phyloP scores from a whole-genome alignment of 2,797 vertebrate genomes.

The Sebastes trivittatus region DNA sequence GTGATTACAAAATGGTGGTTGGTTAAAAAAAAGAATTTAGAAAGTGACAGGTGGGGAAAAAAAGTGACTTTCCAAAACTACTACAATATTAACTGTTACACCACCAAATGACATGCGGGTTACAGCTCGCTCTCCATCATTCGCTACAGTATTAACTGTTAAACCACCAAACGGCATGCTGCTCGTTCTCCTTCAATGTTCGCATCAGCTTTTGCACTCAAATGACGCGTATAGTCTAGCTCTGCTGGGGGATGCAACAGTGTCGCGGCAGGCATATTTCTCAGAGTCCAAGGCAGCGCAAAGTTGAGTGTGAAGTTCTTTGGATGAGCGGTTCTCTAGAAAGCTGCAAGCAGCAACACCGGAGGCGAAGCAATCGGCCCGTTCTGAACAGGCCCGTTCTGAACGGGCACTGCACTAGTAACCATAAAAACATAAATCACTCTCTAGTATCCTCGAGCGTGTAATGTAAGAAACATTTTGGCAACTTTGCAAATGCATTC shows the following conservation, averaged over 20 bases:
- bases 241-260: neutral
- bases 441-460: neutral
- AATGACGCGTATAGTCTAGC: neutral
- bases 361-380: neutral
- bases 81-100: neutral
- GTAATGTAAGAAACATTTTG: neutral
- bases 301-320: neutral
- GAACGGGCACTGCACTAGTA: neutral
- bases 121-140: no score
- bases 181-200: neutral
- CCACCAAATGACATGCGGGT: neutral
- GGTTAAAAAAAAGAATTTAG: no score
- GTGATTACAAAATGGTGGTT: no score
- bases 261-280: neutral
- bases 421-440: neutral
- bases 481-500: neutral
- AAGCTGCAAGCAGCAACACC: neutral
- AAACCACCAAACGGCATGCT: neutral
- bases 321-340: neutral
- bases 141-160: neutral
- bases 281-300: neutral
- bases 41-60: no score
- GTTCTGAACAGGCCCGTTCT: neutral
- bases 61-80: neutral
- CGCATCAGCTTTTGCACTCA: neutral